phyloP scores from a whole-genome alignment of 2,888 invertebrate species.

The Rhyacophila evoluta region DNA sequence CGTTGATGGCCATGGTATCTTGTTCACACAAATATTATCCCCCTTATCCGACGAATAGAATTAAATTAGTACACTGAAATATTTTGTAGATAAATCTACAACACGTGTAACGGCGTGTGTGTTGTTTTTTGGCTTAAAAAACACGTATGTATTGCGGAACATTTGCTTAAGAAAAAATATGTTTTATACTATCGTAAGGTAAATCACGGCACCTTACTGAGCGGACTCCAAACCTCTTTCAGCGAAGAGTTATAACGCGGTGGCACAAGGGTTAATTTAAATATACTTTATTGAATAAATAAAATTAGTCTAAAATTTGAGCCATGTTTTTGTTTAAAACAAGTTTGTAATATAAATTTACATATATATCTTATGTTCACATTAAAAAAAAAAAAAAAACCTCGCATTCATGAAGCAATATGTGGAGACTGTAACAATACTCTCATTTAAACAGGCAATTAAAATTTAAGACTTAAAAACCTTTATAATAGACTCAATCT shows the following conservation, averaged over 20 bases:
- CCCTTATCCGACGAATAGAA: neutral
- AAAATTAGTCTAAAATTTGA: too few species aligned
- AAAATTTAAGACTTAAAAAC: too few species aligned
- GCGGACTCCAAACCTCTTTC: constrained; percentile 2
- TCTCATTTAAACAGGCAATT: too few species aligned
- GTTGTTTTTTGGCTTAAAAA: constrained; percentile 9
- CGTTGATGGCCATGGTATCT: neutral
- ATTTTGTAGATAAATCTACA: constrained; percentile 39
- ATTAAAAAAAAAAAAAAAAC: too few species aligned
- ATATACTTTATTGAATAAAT: neutral
- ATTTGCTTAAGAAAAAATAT: constrained; percentile 36
- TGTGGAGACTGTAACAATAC: too few species aligned
- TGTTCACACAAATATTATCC: neutral
- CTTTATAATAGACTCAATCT: too few species aligned
- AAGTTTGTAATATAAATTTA: too few species aligned
- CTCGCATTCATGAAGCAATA: too few species aligned
- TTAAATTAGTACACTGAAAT: constrained; percentile 20
- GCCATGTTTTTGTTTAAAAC: too few species aligned
- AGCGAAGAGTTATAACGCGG: neutral
- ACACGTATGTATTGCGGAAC: constrained; percentile 29
- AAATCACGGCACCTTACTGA: constrained; percentile 39
- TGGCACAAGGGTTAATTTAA: neutral
- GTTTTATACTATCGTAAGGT: constrained; percentile 40
- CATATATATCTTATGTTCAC: too few species aligned
- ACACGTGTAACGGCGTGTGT: constrained; percentile 28